phyloP scores from a whole-genome alignment of 2,888 invertebrate genomes.

The Mimas tiliae region DNA sequence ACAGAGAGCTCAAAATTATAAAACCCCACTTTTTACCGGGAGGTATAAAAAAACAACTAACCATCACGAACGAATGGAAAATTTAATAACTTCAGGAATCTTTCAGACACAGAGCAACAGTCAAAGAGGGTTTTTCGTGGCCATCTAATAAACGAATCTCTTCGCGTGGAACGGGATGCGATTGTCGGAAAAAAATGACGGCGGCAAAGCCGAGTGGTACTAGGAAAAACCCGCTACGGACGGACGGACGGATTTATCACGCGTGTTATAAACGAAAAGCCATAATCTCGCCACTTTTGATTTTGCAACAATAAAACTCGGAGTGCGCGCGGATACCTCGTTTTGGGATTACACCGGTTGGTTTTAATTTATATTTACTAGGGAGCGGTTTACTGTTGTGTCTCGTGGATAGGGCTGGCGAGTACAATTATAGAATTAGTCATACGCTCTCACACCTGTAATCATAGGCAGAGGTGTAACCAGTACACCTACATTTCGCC shows the following conservation, averaged over 20 bases:
- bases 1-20: background rate
- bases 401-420: background rate
- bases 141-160: constrained; percentile 28
- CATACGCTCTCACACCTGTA: too few species aligned
- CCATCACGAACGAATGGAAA: constrained; percentile 8
- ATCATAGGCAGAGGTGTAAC: too few species aligned
- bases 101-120: constrained; percentile 15
- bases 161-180: constrained; percentile 23
- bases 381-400: constrained; percentile 10
- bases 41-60: background rate
- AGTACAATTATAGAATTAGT: background rate
- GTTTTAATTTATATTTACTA: constrained; percentile 22
- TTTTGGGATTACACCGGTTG: constrained; percentile 20
- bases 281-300: constrained; percentile 23
- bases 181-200: constrained; percentile 1
- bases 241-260: constrained; percentile 16
- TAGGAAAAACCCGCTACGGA: too few species aligned
- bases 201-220: background rate
- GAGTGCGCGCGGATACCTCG: constrained; percentile 14
- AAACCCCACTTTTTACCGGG: background rate
- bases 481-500: too few species aligned
- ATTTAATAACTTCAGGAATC: constrained; percentile 17
- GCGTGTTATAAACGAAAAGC: constrained; percentile 13
- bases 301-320: constrained; percentile 24
- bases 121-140: constrained; percentile 13